A percentile compares a stretch with the other conserved stretches of the same genome.
These are phyloP conservation scores for Scomber japonicus DNA, from an alignment of 2,113 vertebrate genomes.

Conservation along the genomic window DNA sequence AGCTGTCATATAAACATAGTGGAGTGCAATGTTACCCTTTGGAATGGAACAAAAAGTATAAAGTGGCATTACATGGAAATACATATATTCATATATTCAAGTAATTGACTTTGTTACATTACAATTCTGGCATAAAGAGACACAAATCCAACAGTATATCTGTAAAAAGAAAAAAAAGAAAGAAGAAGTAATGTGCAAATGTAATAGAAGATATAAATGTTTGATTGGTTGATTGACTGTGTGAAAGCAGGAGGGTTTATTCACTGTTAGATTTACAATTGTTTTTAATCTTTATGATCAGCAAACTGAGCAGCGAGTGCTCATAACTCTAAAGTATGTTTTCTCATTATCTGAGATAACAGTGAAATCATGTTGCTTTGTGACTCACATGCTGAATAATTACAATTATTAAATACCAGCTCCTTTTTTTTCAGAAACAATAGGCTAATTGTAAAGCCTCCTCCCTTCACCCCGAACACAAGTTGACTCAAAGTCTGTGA, in stretches of 20 bases:
- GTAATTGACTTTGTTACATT: background rate
- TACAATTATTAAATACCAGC: conserved; percentile 12
- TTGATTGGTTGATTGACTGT: background rate
- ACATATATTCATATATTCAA: background rate
- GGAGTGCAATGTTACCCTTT: background rate
- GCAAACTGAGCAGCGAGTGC: background rate
- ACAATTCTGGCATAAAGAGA: background rate
- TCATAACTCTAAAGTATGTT: background rate
- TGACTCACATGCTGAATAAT: conserved; percentile 35
- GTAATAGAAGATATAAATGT: too few relatives aligned
- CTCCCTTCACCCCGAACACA: conserved; percentile 7
- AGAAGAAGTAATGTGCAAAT: too few relatives aligned
- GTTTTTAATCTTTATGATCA: conserved; percentile 1
- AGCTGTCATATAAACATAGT: background rate
- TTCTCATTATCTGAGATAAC: conserved; percentile 22
- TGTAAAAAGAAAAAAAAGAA: background rate
- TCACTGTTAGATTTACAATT: background rate
- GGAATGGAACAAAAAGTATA: background rate
- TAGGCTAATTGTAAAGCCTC: background rate
- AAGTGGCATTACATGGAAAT: background rate
- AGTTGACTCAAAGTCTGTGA: conserved; percentile 10
- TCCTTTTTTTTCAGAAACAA: conserved; percentile 2
- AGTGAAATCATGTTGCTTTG: conserved; percentile 7
- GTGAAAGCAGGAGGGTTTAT: background rate
- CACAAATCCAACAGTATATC: background rate